Conservation (phyloP, 2,888 invertebrate species). For the Sarcophaga subvicina region DNA sequence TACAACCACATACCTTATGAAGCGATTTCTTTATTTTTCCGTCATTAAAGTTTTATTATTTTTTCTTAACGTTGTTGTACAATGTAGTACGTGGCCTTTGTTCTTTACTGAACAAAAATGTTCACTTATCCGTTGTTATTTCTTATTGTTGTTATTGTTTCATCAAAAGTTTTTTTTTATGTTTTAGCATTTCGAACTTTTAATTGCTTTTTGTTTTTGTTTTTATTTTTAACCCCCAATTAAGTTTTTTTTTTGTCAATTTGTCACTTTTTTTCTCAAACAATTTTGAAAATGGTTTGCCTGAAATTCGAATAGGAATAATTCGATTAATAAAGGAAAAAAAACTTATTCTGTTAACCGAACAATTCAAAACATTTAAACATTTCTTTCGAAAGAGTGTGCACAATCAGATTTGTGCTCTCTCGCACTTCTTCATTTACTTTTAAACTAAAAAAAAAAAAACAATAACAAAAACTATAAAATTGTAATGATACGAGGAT, state of each 20-base stretch:
- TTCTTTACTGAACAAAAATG: constrained; percentile 22
- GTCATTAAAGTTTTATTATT: not conserved
- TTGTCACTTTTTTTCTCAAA: not conserved
- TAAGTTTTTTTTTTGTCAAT: not conserved
- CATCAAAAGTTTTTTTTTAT: constrained; percentile 32
- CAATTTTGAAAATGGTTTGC: not conserved
- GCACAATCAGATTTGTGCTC: too few relatives aligned
- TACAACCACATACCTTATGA: constrained; percentile 21
- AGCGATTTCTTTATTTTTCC: not conserved
- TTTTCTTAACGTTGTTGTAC: constrained; percentile 12
- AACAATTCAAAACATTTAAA: too few relatives aligned
- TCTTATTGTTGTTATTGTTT: constrained; percentile 66
- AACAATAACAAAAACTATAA: too few relatives aligned
- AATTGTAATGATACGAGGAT: too few relatives aligned
- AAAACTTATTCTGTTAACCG: too few relatives aligned
- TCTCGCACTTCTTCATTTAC: too few relatives aligned
- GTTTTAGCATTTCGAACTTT: constrained; percentile 44
- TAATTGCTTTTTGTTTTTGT: constrained; percentile 45
- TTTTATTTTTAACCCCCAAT: not conserved
- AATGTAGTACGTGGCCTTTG: constrained; percentile 50
- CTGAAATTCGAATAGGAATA: too few relatives aligned
- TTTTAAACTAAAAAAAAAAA: too few relatives aligned
- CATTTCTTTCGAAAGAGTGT: too few relatives aligned
- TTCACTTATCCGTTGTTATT: constrained; percentile 53
- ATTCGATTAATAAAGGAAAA: too few relatives aligned